phyloP scores from a whole-genome alignment of 2,888 invertebrate genomes.

The Nomada goodeniana region DNA sequence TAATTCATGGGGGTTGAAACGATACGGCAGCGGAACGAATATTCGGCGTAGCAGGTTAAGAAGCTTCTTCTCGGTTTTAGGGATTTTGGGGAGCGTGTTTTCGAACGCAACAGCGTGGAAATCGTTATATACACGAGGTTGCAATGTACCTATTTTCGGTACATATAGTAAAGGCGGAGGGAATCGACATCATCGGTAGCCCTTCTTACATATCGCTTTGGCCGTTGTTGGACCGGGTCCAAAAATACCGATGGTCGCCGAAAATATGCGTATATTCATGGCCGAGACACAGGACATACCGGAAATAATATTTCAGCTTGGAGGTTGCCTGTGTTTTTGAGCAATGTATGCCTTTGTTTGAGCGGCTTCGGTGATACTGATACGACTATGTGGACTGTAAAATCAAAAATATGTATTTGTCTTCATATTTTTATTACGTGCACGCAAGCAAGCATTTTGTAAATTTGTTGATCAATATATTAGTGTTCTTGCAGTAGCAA shows the following conservation, averaged over 20 bases:
- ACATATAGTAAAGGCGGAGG: slow-evolving; percentile 20
- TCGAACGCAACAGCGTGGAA: slow-evolving; percentile 4
- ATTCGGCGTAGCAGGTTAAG: slow-evolving; percentile 14
- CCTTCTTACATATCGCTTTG: slow-evolving; percentile 33
- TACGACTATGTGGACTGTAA: neutral
- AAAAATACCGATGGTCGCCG: slow-evolving; percentile 53
- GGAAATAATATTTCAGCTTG: slow-evolving; percentile 63
- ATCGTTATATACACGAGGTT: slow-evolving; percentile 23
- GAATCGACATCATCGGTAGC: slow-evolving; percentile 51
- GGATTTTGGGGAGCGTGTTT: slow-evolving; percentile 38
- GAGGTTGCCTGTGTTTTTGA: slow-evolving; percentile 36
- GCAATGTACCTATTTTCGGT: slow-evolving; percentile 43
- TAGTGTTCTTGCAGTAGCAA: too few species aligned
- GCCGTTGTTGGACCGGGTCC: slow-evolving; percentile 53
- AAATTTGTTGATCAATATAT: too few species aligned
- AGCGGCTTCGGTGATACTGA: slow-evolving; percentile 32
- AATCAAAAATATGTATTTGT: neutral
- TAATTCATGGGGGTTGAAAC: slow-evolving; percentile 42
- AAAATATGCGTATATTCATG: slow-evolving; percentile 45
- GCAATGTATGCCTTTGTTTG: slow-evolving; percentile 7
- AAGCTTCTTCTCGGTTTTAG: neutral
- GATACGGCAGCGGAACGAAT: slow-evolving; percentile 9
- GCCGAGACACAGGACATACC: slow-evolving; percentile 47
- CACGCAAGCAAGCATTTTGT: too few species aligned
- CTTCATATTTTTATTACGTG: neutral